Evolutionary conservation across 1,140 invertebrate species (phyloP).

Genomic region (Atta texana): DNA sequence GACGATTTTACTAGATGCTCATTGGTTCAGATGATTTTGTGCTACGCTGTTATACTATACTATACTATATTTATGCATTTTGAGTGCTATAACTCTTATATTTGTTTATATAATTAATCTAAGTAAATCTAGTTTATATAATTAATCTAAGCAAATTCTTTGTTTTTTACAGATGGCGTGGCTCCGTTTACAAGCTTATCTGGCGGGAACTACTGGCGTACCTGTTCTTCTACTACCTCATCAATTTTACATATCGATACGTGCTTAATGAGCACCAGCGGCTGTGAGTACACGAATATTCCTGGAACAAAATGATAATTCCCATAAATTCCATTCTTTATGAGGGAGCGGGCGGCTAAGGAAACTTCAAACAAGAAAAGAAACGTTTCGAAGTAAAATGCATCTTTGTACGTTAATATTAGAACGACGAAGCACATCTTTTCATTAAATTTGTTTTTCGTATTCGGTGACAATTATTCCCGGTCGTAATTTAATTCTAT

Average conservation of each 20-base stretch:
- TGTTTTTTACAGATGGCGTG: conserved; percentile 93
- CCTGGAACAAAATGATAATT: conserved; percentile 1
- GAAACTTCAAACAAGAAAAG: conserved; percentile 7
- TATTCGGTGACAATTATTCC: not conserved
- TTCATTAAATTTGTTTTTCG: conserved; percentile 13
- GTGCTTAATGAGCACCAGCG: conserved; percentile 93
- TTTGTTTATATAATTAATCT: conserved; percentile 22
- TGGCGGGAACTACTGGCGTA: conserved; percentile 97
- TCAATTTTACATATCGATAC: conserved; percentile 96
- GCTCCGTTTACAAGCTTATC: conserved; percentile 98
- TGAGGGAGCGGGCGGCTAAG: conserved; percentile 11
- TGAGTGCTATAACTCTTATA: too few relatives aligned
- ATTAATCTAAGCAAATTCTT: conserved; percentile 6
- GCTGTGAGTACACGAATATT: conserved; percentile 88
- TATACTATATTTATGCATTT: too few relatives aligned
- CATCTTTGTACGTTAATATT: conserved; percentile 29
- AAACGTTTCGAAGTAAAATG: conserved; percentile 27
- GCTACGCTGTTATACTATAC: too few relatives aligned
- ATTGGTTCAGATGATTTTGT: too few relatives aligned
- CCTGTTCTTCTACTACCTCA: conserved; percentile 93
- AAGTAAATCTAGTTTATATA: not conserved
- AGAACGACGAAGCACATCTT: not conserved
- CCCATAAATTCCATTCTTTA: conserved; percentile 13
- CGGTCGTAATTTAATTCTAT: not conserved
- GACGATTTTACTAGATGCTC: too few relatives aligned